Percentiles rank a stretch among this genome's conserved stretches.
Conservation (phyloP, 2,888 invertebrate genomes). For the Drosophila macrospina region DNA sequence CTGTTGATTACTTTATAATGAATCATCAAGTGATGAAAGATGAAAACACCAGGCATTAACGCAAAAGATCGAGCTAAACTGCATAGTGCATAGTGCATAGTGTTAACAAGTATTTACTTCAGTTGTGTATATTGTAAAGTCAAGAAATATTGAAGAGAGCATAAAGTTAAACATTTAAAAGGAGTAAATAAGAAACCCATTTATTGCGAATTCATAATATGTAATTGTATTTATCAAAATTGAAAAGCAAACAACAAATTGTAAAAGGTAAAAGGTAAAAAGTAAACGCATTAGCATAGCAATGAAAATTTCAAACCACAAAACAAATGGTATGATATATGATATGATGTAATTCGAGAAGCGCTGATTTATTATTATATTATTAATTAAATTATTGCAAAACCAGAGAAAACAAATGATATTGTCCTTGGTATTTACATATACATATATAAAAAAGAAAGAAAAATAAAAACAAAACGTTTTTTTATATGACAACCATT, state of each 20-base stretch:
- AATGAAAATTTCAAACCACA: constrained; percentile 54
- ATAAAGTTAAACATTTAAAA: constrained; percentile 81
- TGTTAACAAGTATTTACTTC: constrained; percentile 61
- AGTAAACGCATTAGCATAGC: constrained; percentile 82
- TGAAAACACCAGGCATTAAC: constrained; percentile 72
- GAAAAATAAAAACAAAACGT: constrained; percentile 64
- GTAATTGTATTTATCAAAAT: constrained; percentile 82
- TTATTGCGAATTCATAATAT: constrained; percentile 79
- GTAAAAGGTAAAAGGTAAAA: constrained; percentile 46
- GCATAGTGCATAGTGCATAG: constrained; percentile 80
- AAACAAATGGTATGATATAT: constrained; percentile 47
- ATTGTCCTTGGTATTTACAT: constrained; percentile 85
- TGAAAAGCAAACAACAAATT: constrained; percentile 71
- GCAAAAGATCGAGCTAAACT: constrained; percentile 80
- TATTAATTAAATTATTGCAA: constrained; percentile 83
- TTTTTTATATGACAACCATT: constrained; percentile 70
- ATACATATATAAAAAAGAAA: constrained; percentile 73
- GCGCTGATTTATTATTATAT: constrained; percentile 84
- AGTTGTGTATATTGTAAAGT: constrained; percentile 81
- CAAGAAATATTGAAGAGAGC: constrained; percentile 61
- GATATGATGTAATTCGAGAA: constrained; percentile 69
- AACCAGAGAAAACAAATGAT: constrained; percentile 80
- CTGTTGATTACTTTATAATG: constrained; percentile 13
- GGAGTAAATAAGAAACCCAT: constrained; percentile 60
- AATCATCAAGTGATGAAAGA: constrained; percentile 15